phyloP scores from a whole-genome alignment of 2,797 vertebrate species.

The Oceanodroma leucorhoa region DNA sequence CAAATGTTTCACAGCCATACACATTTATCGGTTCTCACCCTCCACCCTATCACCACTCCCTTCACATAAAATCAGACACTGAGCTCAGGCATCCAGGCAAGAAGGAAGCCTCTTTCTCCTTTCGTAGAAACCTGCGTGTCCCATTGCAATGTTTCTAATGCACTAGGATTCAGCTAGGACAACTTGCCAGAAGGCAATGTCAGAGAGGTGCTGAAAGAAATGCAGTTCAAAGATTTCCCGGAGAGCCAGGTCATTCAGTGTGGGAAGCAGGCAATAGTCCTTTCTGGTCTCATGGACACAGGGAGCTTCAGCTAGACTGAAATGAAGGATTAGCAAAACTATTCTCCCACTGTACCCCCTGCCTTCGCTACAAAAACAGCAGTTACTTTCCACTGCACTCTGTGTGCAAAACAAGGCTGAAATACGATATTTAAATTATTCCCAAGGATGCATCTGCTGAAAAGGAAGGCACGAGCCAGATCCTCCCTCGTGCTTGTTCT shows the following conservation, averaged over 20 bases:
- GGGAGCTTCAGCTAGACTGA: slow-evolving; percentile 28
- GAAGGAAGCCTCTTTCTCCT: neutral
- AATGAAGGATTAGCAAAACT: slow-evolving; percentile 47
- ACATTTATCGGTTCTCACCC: slow-evolving; percentile 27
- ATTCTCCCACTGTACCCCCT: slow-evolving; percentile 37
- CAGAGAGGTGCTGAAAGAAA: slow-evolving; percentile 57
- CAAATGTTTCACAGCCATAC: slow-evolving; percentile 46
- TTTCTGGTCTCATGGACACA: slow-evolving; percentile 23
- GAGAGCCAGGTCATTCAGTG: slow-evolving; percentile 52
- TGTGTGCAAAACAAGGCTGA: slow-evolving; percentile 70
- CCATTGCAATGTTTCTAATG: neutral
- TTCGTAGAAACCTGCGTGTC: neutral
- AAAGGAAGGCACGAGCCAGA: slow-evolving; percentile 71
- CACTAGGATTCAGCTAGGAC: slow-evolving; percentile 8
- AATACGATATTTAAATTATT: slow-evolving; percentile 76
- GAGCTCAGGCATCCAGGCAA: neutral
- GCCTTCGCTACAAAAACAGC: slow-evolving; percentile 59
- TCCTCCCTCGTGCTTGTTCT: slow-evolving; percentile 60
- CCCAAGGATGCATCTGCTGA: slow-evolving; percentile 71
- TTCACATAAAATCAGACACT: slow-evolving; percentile 28
- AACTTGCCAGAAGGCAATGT: slow-evolving; percentile 38
- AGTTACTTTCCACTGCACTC: slow-evolving; percentile 59
- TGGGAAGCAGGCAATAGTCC: slow-evolving; percentile 35
- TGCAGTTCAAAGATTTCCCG: slow-evolving; percentile 38
- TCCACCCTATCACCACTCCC: slow-evolving; percentile 26